Evolutionary conservation across 2,797 vertebrate species (phyloP).

Genomic region (Cephalopachus bancanus): DNA sequence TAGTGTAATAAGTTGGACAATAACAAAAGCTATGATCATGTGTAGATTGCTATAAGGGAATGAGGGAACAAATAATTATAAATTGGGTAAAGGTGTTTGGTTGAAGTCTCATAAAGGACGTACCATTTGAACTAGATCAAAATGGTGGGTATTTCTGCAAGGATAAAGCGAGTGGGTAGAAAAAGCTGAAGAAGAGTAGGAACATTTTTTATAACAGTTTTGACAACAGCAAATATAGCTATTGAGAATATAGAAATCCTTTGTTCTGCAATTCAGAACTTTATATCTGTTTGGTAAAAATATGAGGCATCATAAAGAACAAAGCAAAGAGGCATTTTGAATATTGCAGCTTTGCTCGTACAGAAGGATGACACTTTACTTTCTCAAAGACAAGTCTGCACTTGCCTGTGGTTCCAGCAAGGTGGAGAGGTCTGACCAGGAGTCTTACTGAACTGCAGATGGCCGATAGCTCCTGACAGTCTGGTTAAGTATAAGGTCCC

Average conservation of each 20-base stretch:
- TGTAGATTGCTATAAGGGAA: not conserved
- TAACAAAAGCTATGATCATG: not conserved
- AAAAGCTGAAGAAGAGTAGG: not conserved
- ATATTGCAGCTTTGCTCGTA: not conserved
- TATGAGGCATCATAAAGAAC: fast-evolving
- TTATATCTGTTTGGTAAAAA: not conserved
- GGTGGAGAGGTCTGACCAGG: not conserved
- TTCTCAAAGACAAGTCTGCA: not conserved
- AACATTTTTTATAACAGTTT: not conserved
- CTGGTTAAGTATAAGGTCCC: not conserved
- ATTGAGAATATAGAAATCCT: not conserved
- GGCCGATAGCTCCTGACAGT: not conserved
- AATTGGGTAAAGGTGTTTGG: not conserved
- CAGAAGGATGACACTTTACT: not conserved
- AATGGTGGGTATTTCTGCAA: not conserved
- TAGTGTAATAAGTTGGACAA: not conserved
- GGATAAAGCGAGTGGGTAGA: not conserved
- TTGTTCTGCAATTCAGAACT: not conserved
- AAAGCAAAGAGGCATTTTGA: not conserved
- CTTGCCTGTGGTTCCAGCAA: not conserved
- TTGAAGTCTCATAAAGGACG: not conserved
- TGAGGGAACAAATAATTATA: not conserved
- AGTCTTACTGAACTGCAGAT: fast-evolving
- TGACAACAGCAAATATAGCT: not conserved
- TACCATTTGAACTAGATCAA: not conserved